A percentile compares a stretch with the other conserved stretches of the same genome.
Evolutionary conservation across 1,140 invertebrate genomes (phyloP).

Genomic region (Cydia pomonella): DNA sequence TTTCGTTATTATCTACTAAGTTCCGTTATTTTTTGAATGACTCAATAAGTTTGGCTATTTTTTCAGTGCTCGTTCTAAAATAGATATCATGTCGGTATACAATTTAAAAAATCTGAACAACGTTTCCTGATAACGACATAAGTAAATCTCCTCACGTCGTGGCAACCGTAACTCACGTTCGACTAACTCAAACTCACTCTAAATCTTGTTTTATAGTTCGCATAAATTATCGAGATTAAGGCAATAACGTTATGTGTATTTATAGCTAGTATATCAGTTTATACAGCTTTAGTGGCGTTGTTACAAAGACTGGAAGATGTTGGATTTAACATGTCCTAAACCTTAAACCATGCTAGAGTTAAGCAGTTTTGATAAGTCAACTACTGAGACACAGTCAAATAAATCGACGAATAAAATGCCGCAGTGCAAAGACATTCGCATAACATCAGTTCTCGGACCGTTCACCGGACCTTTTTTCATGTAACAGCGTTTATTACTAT

Average conservation of each 20-base stretch:
- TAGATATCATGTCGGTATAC: background rate
- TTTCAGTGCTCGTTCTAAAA: background rate
- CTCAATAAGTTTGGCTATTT: background rate
- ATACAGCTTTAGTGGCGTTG: background rate
- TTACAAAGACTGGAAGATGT: background rate
- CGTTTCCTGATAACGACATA: background rate
- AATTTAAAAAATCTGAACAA: background rate
- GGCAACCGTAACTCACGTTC: constrained; percentile 12
- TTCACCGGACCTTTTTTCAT: too few species aligned
- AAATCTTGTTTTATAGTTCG: constrained; percentile 28
- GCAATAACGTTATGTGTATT: background rate
- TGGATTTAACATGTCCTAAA: background rate
- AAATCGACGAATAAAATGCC: too few species aligned
- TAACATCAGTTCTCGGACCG: too few species aligned
- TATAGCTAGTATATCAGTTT: background rate
- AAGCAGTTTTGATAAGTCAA: too few species aligned
- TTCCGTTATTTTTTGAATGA: too few species aligned
- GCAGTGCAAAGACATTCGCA: too few species aligned
- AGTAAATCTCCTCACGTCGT: constrained; percentile 6
- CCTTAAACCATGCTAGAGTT: too few species aligned
- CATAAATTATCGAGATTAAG: constrained; percentile 21
- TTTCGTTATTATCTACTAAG: too few species aligned
- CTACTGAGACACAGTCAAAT: too few species aligned
- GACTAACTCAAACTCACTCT: constrained; percentile 1
- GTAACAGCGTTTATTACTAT: too few species aligned